A percentile compares a stretch with the other conserved stretches of the same genome.
These are phyloP conservation scores for Epicauta chinensis DNA, from an alignment of 1,140 invertebrate genomes.

Conservation along the genomic window DNA sequence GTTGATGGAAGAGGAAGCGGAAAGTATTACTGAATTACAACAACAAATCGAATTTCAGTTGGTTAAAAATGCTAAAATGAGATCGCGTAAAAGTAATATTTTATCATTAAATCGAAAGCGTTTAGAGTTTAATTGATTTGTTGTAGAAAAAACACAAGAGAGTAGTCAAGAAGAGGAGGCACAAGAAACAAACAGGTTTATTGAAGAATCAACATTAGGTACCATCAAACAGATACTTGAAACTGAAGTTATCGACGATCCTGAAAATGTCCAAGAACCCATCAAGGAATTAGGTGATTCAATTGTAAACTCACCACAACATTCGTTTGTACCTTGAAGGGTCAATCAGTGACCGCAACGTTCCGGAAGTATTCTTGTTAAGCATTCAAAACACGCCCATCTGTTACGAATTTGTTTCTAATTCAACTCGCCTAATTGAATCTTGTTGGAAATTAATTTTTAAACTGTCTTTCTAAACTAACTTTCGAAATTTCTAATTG, in stretches of 20 bases:
- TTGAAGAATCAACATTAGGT: constrained; percentile 51
- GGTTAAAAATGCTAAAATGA: constrained; percentile 51
- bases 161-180: constrained; percentile 1
- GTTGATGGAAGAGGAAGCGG: constrained; percentile 57
- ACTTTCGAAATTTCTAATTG: no score
- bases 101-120: no score
- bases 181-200: constrained; percentile 43
- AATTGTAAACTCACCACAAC: background rate
- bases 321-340: no score
- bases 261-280: constrained; percentile 6
- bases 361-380: no score
- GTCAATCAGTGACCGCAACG: no score
- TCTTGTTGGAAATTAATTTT: no score
- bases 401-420: no score
- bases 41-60: constrained; percentile 69
- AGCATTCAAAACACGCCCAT: no score
- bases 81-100: background rate
- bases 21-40: constrained; percentile 64
- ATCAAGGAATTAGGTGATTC: constrained; percentile 23
- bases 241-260: constrained; percentile 18
- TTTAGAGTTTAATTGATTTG: constrained; percentile 2
- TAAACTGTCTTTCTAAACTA: no score
- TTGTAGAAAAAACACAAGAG: constrained; percentile 6
- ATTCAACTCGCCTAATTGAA: no score
- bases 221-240: constrained; percentile 41